Percentiles rank a stretch among this genome's conserved stretches.
phyloP scores from a whole-genome alignment of 2,888 invertebrate species.

The Dolichomitus sp. region DNA sequence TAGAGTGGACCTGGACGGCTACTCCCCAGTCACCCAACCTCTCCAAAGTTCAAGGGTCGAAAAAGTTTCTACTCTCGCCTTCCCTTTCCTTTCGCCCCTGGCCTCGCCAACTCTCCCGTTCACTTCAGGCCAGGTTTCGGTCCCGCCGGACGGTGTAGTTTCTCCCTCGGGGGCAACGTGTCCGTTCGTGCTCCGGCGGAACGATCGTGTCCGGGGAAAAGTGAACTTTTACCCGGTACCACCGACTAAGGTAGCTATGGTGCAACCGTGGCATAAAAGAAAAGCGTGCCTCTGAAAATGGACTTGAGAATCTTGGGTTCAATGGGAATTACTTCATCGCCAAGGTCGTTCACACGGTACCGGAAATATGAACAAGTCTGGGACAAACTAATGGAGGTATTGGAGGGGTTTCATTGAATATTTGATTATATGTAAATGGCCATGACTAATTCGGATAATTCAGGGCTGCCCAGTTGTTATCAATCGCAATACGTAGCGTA shows the following conservation, averaged over 20 bases:
- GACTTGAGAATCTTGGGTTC: conserved; percentile 43
- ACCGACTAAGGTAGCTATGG: conserved; percentile 19
- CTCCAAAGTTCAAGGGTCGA: conserved; percentile 56
- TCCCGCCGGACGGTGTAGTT: conserved; percentile 61
- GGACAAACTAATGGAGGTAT: conserved; percentile 3
- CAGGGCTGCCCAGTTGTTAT: not conserved
- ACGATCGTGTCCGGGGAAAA: conserved; percentile 60
- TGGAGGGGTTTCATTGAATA: not conserved
- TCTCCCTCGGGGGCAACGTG: conserved; percentile 54
- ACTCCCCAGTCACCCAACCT: conserved; percentile 37
- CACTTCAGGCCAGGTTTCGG: conserved; percentile 39
- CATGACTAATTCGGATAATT: not conserved
- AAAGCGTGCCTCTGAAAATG: conserved; percentile 40
- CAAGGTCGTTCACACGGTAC: conserved; percentile 34
- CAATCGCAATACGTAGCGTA: not conserved
- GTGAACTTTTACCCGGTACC: conserved; percentile 60
- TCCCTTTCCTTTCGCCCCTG: not conserved
- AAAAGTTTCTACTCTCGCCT: conserved; percentile 60
- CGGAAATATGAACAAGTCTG: not conserved
- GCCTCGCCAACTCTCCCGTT: conserved; percentile 10
- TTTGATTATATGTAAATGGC: not conserved
- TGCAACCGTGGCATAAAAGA: conserved; percentile 46
- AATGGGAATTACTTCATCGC: conserved; percentile 43
- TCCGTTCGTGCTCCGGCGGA: conserved; percentile 57
- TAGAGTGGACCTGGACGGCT: conserved; percentile 45